phyloP scores from a whole-genome alignment of 2,797 vertebrate species.

The Florisuga fusca region DNA sequence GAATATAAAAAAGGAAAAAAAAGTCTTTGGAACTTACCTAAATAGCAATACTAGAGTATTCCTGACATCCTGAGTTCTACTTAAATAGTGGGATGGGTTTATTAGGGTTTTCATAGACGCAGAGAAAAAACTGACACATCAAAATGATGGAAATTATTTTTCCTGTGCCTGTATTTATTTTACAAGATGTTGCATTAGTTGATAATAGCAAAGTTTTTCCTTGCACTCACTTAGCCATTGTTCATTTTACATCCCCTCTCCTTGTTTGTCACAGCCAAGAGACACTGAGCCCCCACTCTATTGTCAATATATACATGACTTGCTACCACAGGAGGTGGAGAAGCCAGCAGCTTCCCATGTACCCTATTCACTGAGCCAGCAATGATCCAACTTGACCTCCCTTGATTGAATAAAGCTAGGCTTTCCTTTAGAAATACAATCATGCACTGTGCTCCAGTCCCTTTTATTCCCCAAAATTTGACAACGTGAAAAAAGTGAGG shows the following conservation, averaged over 20 bases:
- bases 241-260: neutral
- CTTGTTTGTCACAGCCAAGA: neutral
- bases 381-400: neutral
- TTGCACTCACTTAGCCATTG: neutral
- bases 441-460: neutral
- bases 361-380: neutral
- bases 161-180: neutral
- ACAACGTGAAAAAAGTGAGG: neutral
- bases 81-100: neutral
- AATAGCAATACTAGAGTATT: neutral
- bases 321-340: accelerated
- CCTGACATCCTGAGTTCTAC: neutral
- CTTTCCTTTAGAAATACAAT: neutral
- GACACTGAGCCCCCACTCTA: neutral
- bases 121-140: constrained; percentile 29
- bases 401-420: neutral
- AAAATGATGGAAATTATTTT: constrained; percentile 18
- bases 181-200: neutral
- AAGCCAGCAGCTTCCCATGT: neutral
- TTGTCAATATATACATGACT: neutral
- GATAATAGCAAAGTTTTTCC: neutral
- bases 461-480: neutral
- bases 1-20: constrained; percentile 39
- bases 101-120: neutral
- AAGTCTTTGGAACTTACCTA: constrained; percentile 8